Percentiles rank a stretch among this genome's conserved stretches.
These are phyloP conservation scores for Teleopsis dalmanni DNA, from an alignment of 1,140 invertebrate genomes.

Conservation along the genomic window DNA sequence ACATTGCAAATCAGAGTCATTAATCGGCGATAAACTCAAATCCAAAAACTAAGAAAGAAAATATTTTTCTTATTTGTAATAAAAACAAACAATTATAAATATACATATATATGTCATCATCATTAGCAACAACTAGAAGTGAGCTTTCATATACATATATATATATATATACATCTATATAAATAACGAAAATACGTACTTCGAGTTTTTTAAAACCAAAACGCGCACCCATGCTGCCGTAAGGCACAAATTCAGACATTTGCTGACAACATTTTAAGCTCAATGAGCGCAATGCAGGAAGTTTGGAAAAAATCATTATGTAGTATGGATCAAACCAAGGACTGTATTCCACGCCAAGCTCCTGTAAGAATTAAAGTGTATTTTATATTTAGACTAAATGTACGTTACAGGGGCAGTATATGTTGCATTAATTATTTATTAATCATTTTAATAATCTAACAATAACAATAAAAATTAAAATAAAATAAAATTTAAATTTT, in stretches of 20 bases:
- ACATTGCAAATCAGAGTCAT: conserved; percentile 60
- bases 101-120: too few relatives aligned
- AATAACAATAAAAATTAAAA: not conserved
- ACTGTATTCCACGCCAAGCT: conserved; percentile 58
- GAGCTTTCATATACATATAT: too few relatives aligned
- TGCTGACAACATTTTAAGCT: conserved; percentile 54
- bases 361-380: conserved; percentile 42
- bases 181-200: conserved; percentile 42
- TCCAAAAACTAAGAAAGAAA: conserved; percentile 55
- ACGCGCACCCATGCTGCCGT: conserved; percentile 61
- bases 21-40: conserved; percentile 56
- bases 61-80: too few relatives aligned
- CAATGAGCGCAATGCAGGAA: conserved; percentile 52
- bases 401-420: too few relatives aligned
- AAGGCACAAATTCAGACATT: conserved; percentile 63
- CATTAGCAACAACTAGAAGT: too few relatives aligned
- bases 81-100: too few relatives aligned
- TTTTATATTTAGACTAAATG: too few relatives aligned
- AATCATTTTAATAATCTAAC: not conserved
- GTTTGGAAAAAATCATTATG: conserved; percentile 62
- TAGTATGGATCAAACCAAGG: conserved; percentile 63
- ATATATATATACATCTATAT: too few relatives aligned
- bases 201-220: conserved; percentile 62
- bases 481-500: not conserved
- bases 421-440: too few relatives aligned